A percentile compares a stretch with the other conserved stretches of the same genome.
phyloP scores from a whole-genome alignment of 2,113 vertebrate genomes.

The Stegostoma tigrinum region DNA sequence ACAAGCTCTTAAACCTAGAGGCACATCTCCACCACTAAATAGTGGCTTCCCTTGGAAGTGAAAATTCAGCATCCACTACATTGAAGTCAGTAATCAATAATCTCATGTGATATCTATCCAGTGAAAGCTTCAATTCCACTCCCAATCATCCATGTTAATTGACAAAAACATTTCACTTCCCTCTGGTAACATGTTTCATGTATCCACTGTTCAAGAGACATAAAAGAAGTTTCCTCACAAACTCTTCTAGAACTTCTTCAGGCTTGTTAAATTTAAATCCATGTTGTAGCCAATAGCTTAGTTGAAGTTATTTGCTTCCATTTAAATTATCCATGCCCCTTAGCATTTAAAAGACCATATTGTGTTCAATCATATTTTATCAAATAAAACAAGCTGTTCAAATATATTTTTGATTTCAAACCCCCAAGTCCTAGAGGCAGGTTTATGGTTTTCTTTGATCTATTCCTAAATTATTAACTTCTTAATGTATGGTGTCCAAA shows the following conservation, averaged over 20 bases:
- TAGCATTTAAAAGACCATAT: not conserved
- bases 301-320: not conserved
- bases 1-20: not conserved
- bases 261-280: conserved; percentile 8
- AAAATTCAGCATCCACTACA: not conserved
- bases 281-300: not conserved
- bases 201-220: not conserved
- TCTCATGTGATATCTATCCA: not conserved
- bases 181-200: not conserved
- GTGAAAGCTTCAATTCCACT: not conserved
- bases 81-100: not conserved
- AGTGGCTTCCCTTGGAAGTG: not conserved
- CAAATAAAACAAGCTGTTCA: not conserved
- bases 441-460: not conserved
- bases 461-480: not conserved
- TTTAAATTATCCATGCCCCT: not conserved
- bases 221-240: not conserved
- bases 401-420: not conserved
- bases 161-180: not conserved
- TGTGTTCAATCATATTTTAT: not conserved
- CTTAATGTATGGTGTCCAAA: not conserved
- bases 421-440: not conserved
- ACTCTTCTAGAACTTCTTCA: not conserved
- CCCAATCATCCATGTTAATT: not conserved
- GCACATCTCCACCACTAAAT: not conserved